Percentiles rank a stretch among this genome's conserved stretches.
phyloP scores from a whole-genome alignment of 2,888 invertebrate species.

The Volucella zonaria region DNA sequence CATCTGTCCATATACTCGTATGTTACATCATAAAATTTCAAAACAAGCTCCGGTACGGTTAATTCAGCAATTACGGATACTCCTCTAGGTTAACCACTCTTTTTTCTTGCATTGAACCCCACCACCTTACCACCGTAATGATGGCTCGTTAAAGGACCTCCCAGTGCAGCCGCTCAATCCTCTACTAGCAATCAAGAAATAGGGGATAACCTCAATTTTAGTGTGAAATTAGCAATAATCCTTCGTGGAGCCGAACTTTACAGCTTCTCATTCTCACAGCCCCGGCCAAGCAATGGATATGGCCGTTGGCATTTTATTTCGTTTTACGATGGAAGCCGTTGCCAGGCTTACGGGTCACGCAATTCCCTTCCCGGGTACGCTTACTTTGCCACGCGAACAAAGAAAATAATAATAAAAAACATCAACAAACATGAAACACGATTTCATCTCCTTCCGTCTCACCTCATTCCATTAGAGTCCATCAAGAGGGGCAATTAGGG shows the following conservation, averaged over 20 bases:
- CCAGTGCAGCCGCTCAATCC: constrained; percentile 18
- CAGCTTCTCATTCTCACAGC: constrained; percentile 52
- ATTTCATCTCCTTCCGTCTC: constrained; percentile 34
- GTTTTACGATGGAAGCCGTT: constrained; percentile 70
- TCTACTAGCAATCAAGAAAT: constrained; percentile 8
- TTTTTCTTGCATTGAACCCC: constrained; percentile 34
- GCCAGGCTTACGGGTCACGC: constrained; percentile 71
- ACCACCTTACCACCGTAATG: constrained; percentile 40
- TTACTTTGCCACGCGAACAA: constrained; percentile 20
- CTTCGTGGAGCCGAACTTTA: constrained; percentile 63
- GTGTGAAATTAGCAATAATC: constrained; percentile 72
- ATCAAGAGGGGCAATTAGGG: constrained; percentile 61
- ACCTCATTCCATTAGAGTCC: constrained; percentile 7
- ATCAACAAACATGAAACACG: constrained; percentile 62
- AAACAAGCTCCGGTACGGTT: no score
- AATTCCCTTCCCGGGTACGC: constrained; percentile 39
- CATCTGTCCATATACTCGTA: no score
- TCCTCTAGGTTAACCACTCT: constrained; percentile 24
- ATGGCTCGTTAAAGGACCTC: constrained; percentile 71
- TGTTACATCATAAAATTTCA: no score
- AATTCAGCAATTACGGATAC: background rate
- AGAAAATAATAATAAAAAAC: constrained; percentile 35
- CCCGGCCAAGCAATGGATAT: background rate
- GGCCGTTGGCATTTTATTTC: constrained; percentile 51
- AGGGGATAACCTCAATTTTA: constrained; percentile 49